Base-by-base conservation (phyloP, 2,888 invertebrate species). In the Coecobrya sp. region DNA sequence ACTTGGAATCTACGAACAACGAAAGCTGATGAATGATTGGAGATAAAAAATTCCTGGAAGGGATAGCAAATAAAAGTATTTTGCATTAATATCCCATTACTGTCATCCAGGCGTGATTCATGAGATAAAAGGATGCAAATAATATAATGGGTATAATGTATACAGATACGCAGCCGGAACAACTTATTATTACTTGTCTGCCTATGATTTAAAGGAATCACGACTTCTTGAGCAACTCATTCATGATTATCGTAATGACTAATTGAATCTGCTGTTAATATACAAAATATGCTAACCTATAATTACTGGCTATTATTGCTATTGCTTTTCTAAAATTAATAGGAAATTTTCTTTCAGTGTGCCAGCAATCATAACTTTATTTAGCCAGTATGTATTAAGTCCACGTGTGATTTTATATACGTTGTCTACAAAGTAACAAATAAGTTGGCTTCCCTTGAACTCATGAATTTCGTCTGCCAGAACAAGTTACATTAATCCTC, bases 41-140 rank as follows among this genome's bases (percentile, higher is more conserved):
- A 73, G n/a, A 45, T 36, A 1, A 0, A 25, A 27, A 49, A 76
- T 49, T 4, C n/a, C 52, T 52, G 36, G 2, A 45, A 73, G 42
- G 36, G 22, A 45, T 19, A 10, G 30, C n/a, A 73, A 42, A 73
- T 16, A n/a, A 36, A 42, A 85, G 30, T 85, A 36, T 30, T 87
- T 87, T 87, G 87, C 87, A 87, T 87, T 87, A 87, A 87, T 87
- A 87, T 87, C 76, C 87, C 87, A 87, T 87, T 87, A 87, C 8
- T 76, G 87, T 87, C 87, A 70, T 55, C 22, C 11, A 76, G 27
- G 16, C 30, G 65, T 87, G 87, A 87, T 87, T 76, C 76, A 87
- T 87, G 45, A 42, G 22, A 81, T 81, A 42, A 55, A 84, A 11
- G 19, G 10, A 73, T 73, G 73, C 73, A 36, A 5, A 68, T 68